Evolutionary conservation across 2,797 vertebrate species (phyloP).

Genomic region (Novumbra hubbsi): DNA sequence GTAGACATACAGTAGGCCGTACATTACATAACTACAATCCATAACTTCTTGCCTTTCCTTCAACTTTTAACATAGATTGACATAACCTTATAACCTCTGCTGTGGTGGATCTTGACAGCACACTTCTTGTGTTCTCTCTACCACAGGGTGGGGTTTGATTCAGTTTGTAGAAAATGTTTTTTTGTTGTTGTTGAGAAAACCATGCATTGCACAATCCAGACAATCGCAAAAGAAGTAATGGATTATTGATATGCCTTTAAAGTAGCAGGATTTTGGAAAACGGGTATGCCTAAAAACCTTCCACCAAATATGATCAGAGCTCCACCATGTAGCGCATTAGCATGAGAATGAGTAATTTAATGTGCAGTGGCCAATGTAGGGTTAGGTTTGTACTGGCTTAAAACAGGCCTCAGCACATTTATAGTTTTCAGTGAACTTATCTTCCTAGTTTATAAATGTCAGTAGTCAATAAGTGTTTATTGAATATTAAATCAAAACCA

Average conservation of each 20-base stretch:
- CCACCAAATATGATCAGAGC: not conserved
- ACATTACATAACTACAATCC: not conserved
- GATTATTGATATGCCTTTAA: not conserved
- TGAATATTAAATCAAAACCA: not conserved
- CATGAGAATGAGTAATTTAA: not conserved
- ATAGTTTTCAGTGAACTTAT: not conserved
- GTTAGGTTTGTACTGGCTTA: not conserved
- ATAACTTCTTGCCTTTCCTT: not conserved
- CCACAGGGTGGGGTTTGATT: not conserved
- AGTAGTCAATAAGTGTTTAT: not conserved
- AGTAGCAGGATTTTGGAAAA: not conserved
- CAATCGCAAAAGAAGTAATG: not conserved
- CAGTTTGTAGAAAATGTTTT: not conserved
- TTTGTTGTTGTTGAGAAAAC: not conserved
- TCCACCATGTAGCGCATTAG: not conserved
- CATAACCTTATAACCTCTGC: not conserved
- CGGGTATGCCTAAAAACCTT: not conserved
- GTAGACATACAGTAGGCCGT: not conserved
- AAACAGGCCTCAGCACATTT: not conserved
- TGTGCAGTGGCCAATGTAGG: not conserved
- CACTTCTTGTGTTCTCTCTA: not conserved
- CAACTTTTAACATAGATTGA: not conserved
- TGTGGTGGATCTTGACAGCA: not conserved
- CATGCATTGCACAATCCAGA: not conserved
- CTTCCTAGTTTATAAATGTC: not conserved